Base-by-base conservation (phyloP, 1,140 invertebrate genomes). In the Orius laevigatus region DNA sequence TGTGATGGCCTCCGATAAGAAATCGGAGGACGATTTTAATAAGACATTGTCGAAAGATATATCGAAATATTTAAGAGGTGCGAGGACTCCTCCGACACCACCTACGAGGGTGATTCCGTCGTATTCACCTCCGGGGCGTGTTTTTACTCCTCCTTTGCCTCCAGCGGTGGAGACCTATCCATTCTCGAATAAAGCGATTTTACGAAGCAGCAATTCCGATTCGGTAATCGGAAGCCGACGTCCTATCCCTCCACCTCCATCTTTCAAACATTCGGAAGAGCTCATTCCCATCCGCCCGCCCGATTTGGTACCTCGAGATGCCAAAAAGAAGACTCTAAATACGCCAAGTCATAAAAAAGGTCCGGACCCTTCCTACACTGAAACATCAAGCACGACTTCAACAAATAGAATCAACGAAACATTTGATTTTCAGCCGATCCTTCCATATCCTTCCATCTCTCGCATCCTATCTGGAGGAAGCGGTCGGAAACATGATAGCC, bases 161-260 rank as follows among this genome's bases (percentile, higher is more conserved):
- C 81, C 81, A 5, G 79, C 78, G 1, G 79, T 81, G 60, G 82
- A 80, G 57, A 68, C 74, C 12, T 81, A 84, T 64, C 82, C 83
- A 0, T 86, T 86, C 59, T 80, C 81, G 2, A 80, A 87, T 58
- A 85, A 84, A 60, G 82, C 82, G 25, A 86, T 82, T 5, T 62
- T 86, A 34, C 69, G 82, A 55, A 83, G 82, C 50, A 73, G 74
- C 14, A 74, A 76, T 54, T 59, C 59, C 3, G 60, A 62, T 35
- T 32, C 39, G 2, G 32, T 40, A 5, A 54, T 34, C 42, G 19
- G 51, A 2, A 50, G 47, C 5, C 52, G 52, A 25, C 46, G 58
- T 5, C 48, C 58, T 34, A 56, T 54, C 6, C 75, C 77, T 56
- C 62, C 75, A 46, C 79, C 80, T 15, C 81, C 80, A 39, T 79